Conservation (phyloP, 2,797 vertebrate species). For the Eptatretus atami region DNA sequence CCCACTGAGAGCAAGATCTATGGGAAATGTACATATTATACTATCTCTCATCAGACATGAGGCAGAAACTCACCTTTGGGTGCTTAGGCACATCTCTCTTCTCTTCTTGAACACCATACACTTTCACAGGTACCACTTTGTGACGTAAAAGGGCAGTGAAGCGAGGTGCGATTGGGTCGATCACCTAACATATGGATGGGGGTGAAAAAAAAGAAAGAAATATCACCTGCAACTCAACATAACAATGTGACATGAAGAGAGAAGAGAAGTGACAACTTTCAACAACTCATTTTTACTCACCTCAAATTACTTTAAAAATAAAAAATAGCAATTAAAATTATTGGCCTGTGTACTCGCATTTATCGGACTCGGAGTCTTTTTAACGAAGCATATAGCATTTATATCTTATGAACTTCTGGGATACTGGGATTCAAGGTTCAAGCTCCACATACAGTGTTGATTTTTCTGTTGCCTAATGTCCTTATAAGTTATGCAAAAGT, state of each 20-base stretch:
- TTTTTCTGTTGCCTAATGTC: too few species aligned
- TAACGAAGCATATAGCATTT: too few species aligned
- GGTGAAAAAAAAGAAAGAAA: not conserved
- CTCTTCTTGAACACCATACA: conserved; percentile 41
- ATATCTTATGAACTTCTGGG: too few species aligned
- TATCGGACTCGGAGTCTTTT: too few species aligned
- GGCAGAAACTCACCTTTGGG: conserved; percentile 33
- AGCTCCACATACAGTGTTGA: too few species aligned
- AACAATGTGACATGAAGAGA: not conserved
- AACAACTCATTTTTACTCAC: conserved; percentile 5
- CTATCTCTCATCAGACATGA: too few species aligned
- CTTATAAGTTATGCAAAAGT: too few species aligned
- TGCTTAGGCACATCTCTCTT: conserved; percentile 67
- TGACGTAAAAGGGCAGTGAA: conserved; percentile 46
- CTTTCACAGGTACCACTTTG: conserved; percentile 31
- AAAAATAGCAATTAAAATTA: not conserved
- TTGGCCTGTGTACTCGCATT: too few species aligned
- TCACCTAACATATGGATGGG: conserved; percentile 25
- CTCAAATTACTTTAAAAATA: not conserved
- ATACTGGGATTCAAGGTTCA: too few species aligned
- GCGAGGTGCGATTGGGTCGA: conserved; percentile 73
- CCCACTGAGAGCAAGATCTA: too few species aligned
- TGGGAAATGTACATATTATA: too few species aligned
- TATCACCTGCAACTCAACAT: not conserved
- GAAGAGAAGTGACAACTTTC: not conserved